Conservation (phyloP, 1,140 invertebrate species). For the Lepidotrigona ventralis region DNA sequence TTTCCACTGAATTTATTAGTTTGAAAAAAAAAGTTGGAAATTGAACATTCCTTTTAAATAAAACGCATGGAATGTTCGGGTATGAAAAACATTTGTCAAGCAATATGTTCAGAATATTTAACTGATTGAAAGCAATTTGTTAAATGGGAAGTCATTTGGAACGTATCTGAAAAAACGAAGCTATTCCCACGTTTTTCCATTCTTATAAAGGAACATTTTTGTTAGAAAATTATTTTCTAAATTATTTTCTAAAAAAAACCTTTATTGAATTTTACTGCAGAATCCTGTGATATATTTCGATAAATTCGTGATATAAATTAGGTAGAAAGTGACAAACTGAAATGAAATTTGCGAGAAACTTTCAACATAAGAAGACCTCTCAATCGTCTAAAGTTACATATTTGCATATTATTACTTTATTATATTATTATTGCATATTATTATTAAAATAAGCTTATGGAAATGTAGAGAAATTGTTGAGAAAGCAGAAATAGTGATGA, state of each 20-base stretch:
- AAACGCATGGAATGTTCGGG: neutral
- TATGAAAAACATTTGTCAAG: neutral
- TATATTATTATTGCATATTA: neutral
- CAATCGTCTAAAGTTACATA: neutral
- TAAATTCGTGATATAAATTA: neutral
- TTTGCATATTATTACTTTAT: neutral
- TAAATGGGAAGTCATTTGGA: neutral
- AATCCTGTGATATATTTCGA: neutral
- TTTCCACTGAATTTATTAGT: neutral
- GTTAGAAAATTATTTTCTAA: neutral
- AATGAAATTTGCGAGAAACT: neutral
- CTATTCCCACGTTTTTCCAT: neutral
- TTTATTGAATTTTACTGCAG: neutral
- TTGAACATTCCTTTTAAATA: neutral
- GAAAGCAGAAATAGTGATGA: neutral
- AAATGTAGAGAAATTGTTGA: neutral
- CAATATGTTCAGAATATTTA: neutral
- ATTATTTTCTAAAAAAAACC: too few relatives aligned
- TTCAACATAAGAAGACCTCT: neutral
- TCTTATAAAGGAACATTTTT: neutral
- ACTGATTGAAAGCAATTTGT: neutral
- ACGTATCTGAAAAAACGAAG: neutral
- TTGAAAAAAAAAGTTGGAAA: neutral
- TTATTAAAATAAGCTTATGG: neutral
- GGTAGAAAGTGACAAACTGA: neutral